These are phyloP conservation scores for Popillia japonica DNA, from an alignment of 1,140 invertebrate genomes.

Conservation along the genomic window DNA sequence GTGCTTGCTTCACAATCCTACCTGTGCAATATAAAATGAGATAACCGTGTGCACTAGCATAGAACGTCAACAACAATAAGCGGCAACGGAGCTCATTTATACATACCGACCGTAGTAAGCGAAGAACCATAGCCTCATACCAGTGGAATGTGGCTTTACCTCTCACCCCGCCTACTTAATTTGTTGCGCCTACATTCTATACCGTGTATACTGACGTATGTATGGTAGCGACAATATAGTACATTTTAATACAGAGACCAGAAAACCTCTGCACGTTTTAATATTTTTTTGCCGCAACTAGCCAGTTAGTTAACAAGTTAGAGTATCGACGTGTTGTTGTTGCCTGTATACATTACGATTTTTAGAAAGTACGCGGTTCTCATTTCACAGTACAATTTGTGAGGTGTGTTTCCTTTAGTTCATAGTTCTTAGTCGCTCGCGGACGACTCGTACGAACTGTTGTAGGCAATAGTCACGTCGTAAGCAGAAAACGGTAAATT, in stretches of 20 bases:
- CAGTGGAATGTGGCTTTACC: conserved; percentile 40
- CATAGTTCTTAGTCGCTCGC: too few species aligned
- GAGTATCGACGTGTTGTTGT: neutral
- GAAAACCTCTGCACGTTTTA: neutral
- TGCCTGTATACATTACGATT: neutral
- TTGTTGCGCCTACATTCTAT: conserved; percentile 20
- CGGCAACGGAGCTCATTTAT: conserved; percentile 24
- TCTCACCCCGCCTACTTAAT: conserved; percentile 46
- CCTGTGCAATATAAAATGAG: too few species aligned
- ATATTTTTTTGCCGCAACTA: neutral
- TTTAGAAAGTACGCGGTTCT: neutral
- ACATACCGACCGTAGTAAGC: neutral
- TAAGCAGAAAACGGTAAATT: neutral
- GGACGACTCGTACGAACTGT: too few species aligned
- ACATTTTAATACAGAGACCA: neutral
- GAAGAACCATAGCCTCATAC: neutral
- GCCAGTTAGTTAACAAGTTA: neutral
- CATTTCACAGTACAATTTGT: neutral
- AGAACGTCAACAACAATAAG: conserved; percentile 27
- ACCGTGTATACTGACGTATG: neutral
- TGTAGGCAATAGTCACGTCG: neutral
- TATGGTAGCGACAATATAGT: neutral
- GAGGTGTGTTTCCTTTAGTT: neutral
- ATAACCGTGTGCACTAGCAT: too few species aligned
- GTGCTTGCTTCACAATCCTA: too few species aligned